Evolutionary conservation across 2,797 vertebrate genomes (phyloP).

Genomic region (Rhinella marina): DNA sequence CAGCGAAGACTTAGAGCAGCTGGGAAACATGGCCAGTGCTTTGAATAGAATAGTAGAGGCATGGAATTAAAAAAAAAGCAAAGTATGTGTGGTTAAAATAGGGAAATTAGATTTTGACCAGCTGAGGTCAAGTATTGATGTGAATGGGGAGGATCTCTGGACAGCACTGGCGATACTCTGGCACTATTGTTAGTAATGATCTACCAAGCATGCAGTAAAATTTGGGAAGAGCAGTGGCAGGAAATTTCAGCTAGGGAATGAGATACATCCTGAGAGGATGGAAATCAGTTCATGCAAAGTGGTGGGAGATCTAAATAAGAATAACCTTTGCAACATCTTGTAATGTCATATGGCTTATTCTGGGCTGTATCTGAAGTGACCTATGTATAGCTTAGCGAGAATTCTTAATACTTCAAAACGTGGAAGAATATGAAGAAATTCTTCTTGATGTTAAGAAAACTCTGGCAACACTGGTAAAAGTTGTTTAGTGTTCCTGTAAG

Average conservation of each 20-base stretch:
- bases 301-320: not conserved
- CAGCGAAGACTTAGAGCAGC: constrained; percentile 12
- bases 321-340: not conserved
- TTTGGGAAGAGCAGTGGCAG: too few species aligned
- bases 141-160: not conserved
- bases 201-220: too few species aligned
- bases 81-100: not conserved
- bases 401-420: not conserved
- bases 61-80: not conserved
- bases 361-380: not conserved
- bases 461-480: not conserved
- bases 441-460: not conserved
- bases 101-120: not conserved
- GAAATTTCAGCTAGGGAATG: too few species aligned
- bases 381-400: too few species aligned
- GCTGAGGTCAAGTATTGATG: not conserved
- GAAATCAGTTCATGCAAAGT: not conserved
- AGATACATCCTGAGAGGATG: too few species aligned
- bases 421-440: not conserved
- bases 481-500: not conserved
- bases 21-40: not conserved
- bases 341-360: not conserved
- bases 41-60: not conserved
- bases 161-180: not conserved
- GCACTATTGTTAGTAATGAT: not conserved